Evolutionary conservation across 2,113 vertebrate genomes (phyloP).

Genomic region (Channa argus): DNA sequence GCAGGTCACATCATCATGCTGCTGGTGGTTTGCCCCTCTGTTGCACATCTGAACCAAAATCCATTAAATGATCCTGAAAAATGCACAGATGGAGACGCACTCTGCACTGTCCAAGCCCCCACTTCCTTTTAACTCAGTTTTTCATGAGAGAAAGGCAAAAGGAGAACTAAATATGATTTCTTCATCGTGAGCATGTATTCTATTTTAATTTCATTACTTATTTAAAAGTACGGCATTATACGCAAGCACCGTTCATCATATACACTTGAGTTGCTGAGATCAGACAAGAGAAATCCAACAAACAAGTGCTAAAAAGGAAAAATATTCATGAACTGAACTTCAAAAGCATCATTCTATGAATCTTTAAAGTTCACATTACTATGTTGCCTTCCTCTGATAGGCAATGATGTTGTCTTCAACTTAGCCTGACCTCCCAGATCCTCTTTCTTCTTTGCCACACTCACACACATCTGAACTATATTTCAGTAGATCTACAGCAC

Average conservation of each 20-base stretch:
- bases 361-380: conserved; percentile 26
- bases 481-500: conserved; percentile 40
- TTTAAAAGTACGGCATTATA: not conserved
- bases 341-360: conserved; percentile 25
- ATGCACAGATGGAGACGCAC: conserved; percentile 7
- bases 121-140: not conserved
- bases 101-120: not conserved
- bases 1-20: conserved; percentile 22
- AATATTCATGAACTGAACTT: conserved; percentile 12
- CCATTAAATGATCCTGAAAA: conserved; percentile 11
- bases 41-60: conserved; percentile 22
- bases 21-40: conserved; percentile 9
- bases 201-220: not conserved
- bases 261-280: conserved; percentile 10
- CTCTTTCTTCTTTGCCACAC: conserved; percentile 25
- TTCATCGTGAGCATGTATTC: not conserved
- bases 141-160: not conserved
- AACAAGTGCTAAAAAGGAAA: not conserved
- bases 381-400: not conserved
- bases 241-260: too few species aligned
- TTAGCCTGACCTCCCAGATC: conserved; percentile 45
- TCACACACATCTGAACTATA: conserved; percentile 49
- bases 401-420: conserved; percentile 30
- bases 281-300: not conserved
- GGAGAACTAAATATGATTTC: not conserved